A percentile compares a stretch with the other conserved stretches of the same genome.
Evolutionary conservation across 2,113 vertebrate genomes (phyloP).

Genomic region (Laticauda colubrina): DNA sequence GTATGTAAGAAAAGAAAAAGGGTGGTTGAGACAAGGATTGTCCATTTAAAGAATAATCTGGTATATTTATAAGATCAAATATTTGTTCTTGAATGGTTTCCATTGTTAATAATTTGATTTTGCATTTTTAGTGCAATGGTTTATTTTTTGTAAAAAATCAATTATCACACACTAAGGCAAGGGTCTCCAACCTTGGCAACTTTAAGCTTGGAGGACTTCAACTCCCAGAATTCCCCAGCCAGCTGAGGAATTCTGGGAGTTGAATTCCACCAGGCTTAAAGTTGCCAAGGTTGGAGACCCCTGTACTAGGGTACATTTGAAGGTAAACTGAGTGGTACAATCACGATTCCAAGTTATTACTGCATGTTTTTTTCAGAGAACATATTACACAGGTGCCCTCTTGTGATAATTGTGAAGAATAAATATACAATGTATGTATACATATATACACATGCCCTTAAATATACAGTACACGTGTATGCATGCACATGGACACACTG

Average conservation of each 20-base stretch:
- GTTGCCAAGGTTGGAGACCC: too few species aligned
- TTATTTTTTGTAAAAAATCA: background rate
- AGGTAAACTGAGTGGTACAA: background rate
- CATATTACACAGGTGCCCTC: conserved; percentile 21
- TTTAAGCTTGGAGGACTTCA: too few species aligned
- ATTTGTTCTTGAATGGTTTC: background rate
- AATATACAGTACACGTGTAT: background rate
- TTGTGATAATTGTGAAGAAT: conserved; percentile 16
- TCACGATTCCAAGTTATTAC: background rate
- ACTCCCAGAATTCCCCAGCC: too few species aligned
- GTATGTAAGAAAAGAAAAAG: background rate
- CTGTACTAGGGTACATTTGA: background rate
- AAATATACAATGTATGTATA: background rate
- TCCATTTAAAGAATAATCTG: background rate
- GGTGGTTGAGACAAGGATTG: background rate
- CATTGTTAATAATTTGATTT: background rate
- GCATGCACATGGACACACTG: background rate
- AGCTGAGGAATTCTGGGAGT: too few species aligned
- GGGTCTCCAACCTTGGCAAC: too few species aligned
- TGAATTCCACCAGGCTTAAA: too few species aligned
- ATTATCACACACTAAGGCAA: background rate
- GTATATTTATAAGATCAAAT: background rate
- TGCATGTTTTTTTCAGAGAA: background rate
- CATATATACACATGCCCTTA: background rate
- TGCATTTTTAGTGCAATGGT: background rate